phyloP scores from a whole-genome alignment of 2,113 vertebrate species.

The Dromas ardeola region DNA sequence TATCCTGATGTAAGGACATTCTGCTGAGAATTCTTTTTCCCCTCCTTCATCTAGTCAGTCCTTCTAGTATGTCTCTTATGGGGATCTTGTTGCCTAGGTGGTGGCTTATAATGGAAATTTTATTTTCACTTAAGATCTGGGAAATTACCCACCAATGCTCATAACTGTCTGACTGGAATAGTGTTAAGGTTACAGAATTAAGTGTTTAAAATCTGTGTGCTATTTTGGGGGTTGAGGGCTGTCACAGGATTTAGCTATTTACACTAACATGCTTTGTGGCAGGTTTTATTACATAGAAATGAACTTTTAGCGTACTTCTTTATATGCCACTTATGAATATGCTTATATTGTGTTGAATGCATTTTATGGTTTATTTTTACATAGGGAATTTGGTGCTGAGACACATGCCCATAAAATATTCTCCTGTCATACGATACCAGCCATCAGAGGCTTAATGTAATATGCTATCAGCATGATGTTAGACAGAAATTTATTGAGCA shows the following conservation, averaged over 20 bases:
- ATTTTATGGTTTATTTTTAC: not conserved
- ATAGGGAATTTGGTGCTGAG: not conserved
- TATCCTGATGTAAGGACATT: not conserved
- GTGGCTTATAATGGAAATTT: not conserved
- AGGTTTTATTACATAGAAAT: not conserved
- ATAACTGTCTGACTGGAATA: not conserved
- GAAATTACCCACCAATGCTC: not conserved
- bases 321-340: not conserved
- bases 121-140: not conserved
- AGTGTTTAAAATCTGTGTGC: not conserved
- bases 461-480: not conserved
- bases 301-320: not conserved
- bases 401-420: not conserved
- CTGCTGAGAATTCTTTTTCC: not conserved
- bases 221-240: not conserved
- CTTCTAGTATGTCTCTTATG: not conserved
- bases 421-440: fast-evolving
- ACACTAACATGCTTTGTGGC: not conserved
- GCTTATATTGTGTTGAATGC: not conserved
- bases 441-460: not conserved
- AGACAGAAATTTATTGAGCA: not conserved
- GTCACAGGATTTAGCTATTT: not conserved
- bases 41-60: not conserved
- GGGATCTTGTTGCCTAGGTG: not conserved
- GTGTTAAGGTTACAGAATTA: not conserved